Percentiles rank a stretch among this genome's conserved stretches.
phyloP scores from a whole-genome alignment of 2,888 invertebrate genomes.

The Ctena decussata region DNA sequence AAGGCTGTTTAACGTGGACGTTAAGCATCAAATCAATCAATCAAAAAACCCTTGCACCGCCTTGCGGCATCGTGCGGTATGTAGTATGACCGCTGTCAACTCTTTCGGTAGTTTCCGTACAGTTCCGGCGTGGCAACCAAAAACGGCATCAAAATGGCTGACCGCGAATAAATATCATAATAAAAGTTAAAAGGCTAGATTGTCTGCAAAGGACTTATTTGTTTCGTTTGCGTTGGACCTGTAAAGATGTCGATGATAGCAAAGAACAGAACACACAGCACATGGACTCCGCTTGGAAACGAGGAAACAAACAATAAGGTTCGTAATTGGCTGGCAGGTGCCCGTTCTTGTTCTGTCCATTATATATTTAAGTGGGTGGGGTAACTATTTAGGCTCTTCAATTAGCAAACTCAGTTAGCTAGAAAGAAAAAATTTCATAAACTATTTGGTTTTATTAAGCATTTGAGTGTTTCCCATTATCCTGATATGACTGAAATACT shows the following conservation, averaged over 20 bases:
- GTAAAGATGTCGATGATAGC: slow-evolving; percentile 82
- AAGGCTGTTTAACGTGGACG: too few species aligned
- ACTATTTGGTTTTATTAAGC: too few species aligned
- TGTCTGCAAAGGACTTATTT: neutral
- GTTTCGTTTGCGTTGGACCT: neutral
- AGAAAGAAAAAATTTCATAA: too few species aligned
- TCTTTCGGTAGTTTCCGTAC: slow-evolving; percentile 49
- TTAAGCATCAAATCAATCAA: too few species aligned
- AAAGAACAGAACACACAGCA: slow-evolving; percentile 83
- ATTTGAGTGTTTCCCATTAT: too few species aligned
- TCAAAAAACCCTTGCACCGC: too few species aligned
- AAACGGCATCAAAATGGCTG: slow-evolving; percentile 76
- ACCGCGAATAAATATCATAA: slow-evolving; percentile 15
- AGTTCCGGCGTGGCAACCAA: slow-evolving; percentile 64
- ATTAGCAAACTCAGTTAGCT: too few species aligned
- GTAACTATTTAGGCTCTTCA: neutral
- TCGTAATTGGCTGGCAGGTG: slow-evolving; percentile 53
- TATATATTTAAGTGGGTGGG: neutral
- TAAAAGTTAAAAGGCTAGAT: neutral
- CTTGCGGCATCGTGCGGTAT: too few species aligned
- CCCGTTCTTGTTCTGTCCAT: slow-evolving; percentile 63
- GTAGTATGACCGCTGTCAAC: too few species aligned
- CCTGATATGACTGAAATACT: too few species aligned
- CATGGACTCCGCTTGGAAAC: slow-evolving; percentile 85
- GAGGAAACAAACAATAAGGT: slow-evolving; percentile 85